phyloP scores from a whole-genome alignment of 2,113 vertebrate species.

The Formicarius rufipectus region DNA sequence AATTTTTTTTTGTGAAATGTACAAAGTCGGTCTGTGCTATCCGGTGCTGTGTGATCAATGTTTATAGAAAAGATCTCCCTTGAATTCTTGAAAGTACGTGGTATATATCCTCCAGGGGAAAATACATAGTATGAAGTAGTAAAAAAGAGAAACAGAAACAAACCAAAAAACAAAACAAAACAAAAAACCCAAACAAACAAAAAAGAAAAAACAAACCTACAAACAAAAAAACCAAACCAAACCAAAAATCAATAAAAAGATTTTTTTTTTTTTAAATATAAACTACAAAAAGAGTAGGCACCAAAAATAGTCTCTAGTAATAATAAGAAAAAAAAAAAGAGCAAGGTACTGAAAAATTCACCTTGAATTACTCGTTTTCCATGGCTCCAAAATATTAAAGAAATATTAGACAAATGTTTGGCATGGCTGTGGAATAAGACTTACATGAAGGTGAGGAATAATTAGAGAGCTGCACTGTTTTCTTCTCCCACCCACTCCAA shows the following conservation, averaged over 20 bases:
- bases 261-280: background rate
- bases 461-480: background rate
- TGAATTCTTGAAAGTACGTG: background rate
- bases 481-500: background rate
- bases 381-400: background rate
- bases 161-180: no score
- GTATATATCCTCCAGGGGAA: background rate
- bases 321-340: background rate
- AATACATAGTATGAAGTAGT: background rate
- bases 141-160: no score
- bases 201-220: no score
- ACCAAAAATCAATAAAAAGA: no score
- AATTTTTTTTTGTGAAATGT: background rate
- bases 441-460: background rate
- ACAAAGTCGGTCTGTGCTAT: background rate
- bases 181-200: no score
- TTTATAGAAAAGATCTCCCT: background rate
- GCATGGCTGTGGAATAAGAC: background rate
- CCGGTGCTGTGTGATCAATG: background rate
- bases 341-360: background rate
- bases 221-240: no score
- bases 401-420: background rate
- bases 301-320: background rate
- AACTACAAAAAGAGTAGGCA: background rate
- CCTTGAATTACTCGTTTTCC: accelerated